Conservation (phyloP, 64 coral and sea anemone species). For the Actinia tenebrosa region DNA sequence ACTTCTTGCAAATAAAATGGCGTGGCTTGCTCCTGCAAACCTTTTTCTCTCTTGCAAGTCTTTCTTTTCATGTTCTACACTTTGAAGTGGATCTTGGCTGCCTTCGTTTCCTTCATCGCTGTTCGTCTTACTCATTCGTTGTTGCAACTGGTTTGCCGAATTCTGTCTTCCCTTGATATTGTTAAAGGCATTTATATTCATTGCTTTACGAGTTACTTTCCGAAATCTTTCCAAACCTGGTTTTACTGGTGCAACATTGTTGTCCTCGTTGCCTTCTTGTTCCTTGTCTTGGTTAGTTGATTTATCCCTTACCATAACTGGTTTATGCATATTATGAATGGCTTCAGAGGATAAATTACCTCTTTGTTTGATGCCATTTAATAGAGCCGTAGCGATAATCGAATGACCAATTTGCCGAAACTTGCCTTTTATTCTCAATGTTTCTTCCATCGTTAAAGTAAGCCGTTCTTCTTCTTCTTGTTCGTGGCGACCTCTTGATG, state of each 20-base stretch:
- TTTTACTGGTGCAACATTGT: background rate
- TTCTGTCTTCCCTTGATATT: background rate
- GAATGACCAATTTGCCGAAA: slow-evolving; percentile 72
- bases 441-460: slow-evolving; percentile 66
- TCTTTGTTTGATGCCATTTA: slow-evolving; percentile 45
- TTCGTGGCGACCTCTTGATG: background rate
- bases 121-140: background rate
- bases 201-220: slow-evolving; percentile 34
- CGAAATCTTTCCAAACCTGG: slow-evolving; percentile 12
- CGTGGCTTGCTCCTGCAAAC: background rate
- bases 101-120: background rate
- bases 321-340: slow-evolving; percentile 72
- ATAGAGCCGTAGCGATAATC: slow-evolving; percentile 54
- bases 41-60: background rate
- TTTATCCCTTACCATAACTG: slow-evolving; percentile 17
- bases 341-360: slow-evolving; percentile 59
- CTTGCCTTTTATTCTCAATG: slow-evolving; percentile 61
- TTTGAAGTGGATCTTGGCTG: background rate
- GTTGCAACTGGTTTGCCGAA: background rate
- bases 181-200: slow-evolving; percentile 37
- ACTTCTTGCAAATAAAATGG: background rate
- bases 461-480: background rate
- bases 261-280: background rate
- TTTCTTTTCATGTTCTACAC: background rate
- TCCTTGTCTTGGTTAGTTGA: background rate